phyloP scores from a whole-genome alignment of 1,140 invertebrate genomes.

The Cydia amplana region DNA sequence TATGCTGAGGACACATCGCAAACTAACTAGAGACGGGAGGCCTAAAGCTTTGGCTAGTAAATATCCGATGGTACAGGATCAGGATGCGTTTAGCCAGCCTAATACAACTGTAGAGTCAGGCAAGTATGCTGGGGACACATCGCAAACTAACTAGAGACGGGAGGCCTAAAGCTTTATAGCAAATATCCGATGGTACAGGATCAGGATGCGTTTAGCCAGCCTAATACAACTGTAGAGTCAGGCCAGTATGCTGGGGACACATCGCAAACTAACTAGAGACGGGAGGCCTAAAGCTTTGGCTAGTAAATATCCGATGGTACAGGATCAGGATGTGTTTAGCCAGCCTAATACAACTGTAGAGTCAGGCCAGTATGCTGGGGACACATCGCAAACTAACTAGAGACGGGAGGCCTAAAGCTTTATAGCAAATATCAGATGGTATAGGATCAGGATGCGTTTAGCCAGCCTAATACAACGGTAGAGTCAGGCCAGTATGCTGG shows the following conservation, averaged over 20 bases:
- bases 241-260: not conserved
- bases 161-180: slow-evolving; percentile 42
- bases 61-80: not conserved
- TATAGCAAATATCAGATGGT: not conserved
- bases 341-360: not conserved
- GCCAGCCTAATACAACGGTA: not conserved
- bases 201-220: no score
- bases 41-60: slow-evolving; percentile 43
- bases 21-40: not conserved
- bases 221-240: not conserved
- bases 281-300: slow-evolving; percentile 43
- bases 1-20: not conserved
- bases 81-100: no score
- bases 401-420: slow-evolving; percentile 40
- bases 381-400: not conserved
- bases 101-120: not conserved
- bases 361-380: not conserved
- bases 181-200: not conserved
- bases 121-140: not conserved
- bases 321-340: no score
- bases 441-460: no score
- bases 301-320: not conserved
- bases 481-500: not conserved
- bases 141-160: not conserved
- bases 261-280: not conserved